Percentiles rank a stretch among this genome's conserved stretches.
phyloP scores from a whole-genome alignment of 2,113 vertebrate species.

The Erinaceus europaeus region DNA sequence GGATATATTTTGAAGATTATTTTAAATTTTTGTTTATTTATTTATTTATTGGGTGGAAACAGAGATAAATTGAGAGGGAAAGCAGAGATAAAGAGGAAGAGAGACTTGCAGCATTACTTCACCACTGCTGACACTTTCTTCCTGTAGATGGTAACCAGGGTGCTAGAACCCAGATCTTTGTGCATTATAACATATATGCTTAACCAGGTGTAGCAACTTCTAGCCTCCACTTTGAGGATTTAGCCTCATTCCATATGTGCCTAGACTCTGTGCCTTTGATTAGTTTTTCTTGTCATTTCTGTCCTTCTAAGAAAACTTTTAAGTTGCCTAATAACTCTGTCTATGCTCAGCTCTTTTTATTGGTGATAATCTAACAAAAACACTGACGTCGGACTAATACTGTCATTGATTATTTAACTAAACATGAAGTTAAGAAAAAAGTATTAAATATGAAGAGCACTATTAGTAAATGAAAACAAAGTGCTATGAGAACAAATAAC shows the following conservation, averaged over 20 bases:
- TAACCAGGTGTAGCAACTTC: no score
- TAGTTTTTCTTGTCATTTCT: conserved; percentile 11
- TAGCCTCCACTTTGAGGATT: background rate
- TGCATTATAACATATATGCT: no score
- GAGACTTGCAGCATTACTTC: no score
- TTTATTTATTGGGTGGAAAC: no score
- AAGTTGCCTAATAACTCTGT: background rate
- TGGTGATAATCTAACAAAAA: background rate
- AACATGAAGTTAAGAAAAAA: no score
- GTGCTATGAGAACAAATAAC: background rate
- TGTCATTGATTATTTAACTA: conserved; percentile 19
- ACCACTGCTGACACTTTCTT: no score
- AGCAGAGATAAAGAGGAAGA: no score
- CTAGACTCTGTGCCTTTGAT: background rate
- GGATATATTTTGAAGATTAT: no score
- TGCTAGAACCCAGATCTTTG: no score
- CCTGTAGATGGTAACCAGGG: no score
- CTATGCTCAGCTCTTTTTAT: background rate
- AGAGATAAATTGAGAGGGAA: no score
- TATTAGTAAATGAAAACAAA: background rate
- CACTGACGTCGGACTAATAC: conserved; percentile 1
- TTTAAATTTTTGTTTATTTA: no score
- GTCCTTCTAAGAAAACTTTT: background rate
- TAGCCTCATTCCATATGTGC: background rate
- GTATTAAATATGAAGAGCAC: background rate